These are phyloP conservation scores for Odontomachus brunneus DNA, from an alignment of 1,140 invertebrate species.

Conservation along the genomic window DNA sequence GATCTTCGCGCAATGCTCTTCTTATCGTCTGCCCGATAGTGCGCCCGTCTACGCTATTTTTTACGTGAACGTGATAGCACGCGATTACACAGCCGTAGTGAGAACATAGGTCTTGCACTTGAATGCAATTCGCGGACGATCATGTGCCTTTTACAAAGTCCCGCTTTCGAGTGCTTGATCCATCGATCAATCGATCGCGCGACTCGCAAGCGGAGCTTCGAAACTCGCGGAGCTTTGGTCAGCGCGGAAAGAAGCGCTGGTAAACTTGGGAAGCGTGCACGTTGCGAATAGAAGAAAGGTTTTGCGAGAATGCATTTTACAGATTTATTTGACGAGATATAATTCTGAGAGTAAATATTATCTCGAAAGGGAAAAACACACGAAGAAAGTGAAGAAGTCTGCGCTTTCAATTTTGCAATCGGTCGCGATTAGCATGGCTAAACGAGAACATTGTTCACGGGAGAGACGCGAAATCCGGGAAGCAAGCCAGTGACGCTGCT, in stretches of 20 bases:
- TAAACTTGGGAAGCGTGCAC: too few species aligned
- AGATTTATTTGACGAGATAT: too few species aligned
- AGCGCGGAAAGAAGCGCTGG: too few species aligned
- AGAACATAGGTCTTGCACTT: background rate
- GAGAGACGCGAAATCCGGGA: background rate
- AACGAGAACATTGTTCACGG: constrained; percentile 5
- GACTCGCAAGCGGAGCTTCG: background rate
- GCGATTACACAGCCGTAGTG: background rate
- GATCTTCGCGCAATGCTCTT: background rate
- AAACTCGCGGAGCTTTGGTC: too few species aligned
- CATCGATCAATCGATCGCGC: background rate
- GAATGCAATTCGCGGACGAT: constrained; percentile 2
- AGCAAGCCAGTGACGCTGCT: constrained; percentile 9
- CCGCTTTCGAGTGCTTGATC: constrained; percentile 16
- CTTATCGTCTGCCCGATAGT: constrained; percentile 35
- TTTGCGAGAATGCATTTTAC: too few species aligned
- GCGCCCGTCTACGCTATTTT: constrained; percentile 7
- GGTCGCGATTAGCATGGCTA: background rate
- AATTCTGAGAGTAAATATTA: too few species aligned
- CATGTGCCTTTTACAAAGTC: constrained; percentile 39
- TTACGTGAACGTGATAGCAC: constrained; percentile 20
- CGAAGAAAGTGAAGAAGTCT: too few species aligned
- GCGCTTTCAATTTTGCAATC: too few species aligned
- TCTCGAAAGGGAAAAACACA: too few species aligned
- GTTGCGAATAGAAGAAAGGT: too few species aligned